phyloP scores from a whole-genome alignment of 2,888 invertebrate genomes.

The Oxytorus armatus region DNA sequence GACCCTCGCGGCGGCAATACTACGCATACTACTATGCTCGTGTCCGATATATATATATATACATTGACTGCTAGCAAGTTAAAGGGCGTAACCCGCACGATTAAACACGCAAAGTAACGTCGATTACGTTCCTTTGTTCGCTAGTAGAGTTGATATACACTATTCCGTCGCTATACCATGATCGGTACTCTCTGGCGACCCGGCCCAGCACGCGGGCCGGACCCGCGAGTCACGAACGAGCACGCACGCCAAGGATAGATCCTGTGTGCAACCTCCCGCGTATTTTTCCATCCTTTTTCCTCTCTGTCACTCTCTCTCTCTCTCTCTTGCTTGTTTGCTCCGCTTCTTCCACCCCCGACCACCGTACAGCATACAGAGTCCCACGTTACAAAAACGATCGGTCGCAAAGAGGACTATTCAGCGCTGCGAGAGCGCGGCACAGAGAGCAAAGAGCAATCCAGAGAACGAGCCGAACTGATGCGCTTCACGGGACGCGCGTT shows the following conservation, averaged over 20 bases:
- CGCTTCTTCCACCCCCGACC: conserved; percentile 59
- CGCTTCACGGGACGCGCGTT: conserved; percentile 49
- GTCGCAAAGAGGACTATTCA: conserved; percentile 37
- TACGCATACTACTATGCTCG: conserved; percentile 11
- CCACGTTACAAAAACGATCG: conserved; percentile 59
- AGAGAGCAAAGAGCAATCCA: conserved; percentile 55
- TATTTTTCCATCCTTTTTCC: conserved; percentile 38
- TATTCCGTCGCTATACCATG: conserved; percentile 27
- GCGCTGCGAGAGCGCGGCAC: conserved; percentile 24
- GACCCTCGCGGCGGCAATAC: conserved; percentile 24
- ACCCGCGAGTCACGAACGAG: conserved; percentile 79
- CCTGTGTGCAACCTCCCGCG: conserved; percentile 72
- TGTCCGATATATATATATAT: too few species aligned
- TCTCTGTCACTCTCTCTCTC: conserved; percentile 41
- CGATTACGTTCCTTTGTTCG: conserved; percentile 22
- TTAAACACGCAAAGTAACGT: not conserved
- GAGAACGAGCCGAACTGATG: conserved; percentile 43
- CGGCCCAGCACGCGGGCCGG: conserved; percentile 68
- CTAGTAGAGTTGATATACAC: not conserved
- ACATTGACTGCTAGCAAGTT: not conserved
- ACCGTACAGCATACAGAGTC: conserved; percentile 18
- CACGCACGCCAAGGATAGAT: conserved; percentile 79
- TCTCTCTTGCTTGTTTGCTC: conserved; percentile 31
- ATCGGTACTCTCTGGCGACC: conserved; percentile 55
- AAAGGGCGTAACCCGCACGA: not conserved